A percentile compares a stretch with the other conserved stretches of the same genome.
These are phyloP conservation scores for Drosophila fungiperda DNA, from an alignment of 2,888 invertebrate genomes.

Conservation along the genomic window DNA sequence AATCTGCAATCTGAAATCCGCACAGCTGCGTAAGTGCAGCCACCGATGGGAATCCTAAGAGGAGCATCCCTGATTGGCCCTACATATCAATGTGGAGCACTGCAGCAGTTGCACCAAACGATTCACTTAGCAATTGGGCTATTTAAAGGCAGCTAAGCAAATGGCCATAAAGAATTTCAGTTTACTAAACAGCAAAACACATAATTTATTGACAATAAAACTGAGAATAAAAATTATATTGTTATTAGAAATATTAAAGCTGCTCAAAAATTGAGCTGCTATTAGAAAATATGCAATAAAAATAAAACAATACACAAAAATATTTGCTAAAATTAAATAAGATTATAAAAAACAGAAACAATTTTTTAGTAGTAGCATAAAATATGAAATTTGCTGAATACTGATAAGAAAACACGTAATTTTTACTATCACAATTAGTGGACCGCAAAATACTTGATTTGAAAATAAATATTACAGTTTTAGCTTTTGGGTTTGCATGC, in stretches of 20 bases:
- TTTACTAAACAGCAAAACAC: not conserved
- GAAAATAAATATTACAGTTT: not conserved
- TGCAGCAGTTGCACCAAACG: conserved; percentile 44
- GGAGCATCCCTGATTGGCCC: conserved; percentile 47
- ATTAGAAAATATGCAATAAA: not conserved
- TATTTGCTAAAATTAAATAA: not conserved
- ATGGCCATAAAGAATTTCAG: not conserved
- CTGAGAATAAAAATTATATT: not conserved
- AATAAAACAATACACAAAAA: not conserved
- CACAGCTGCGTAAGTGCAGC: conserved; percentile 64
- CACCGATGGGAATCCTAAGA: conserved; percentile 34
- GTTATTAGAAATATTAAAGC: not conserved
- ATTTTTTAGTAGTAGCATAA: not conserved
- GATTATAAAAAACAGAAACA: not conserved
- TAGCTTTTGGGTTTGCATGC: not conserved
- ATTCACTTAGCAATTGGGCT: conserved; percentile 19
- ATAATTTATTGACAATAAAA: not conserved
- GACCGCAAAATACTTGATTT: not conserved
- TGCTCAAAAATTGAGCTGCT: not conserved
- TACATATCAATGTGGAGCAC: conserved; percentile 40
- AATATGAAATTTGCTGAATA: not conserved
- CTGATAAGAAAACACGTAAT: not conserved
- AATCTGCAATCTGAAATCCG: conserved; percentile 41
- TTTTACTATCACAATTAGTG: not conserved
- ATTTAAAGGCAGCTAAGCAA: conserved; percentile 4